phyloP scores from a whole-genome alignment of 2,888 invertebrate species.

The Morpho achilles region DNA sequence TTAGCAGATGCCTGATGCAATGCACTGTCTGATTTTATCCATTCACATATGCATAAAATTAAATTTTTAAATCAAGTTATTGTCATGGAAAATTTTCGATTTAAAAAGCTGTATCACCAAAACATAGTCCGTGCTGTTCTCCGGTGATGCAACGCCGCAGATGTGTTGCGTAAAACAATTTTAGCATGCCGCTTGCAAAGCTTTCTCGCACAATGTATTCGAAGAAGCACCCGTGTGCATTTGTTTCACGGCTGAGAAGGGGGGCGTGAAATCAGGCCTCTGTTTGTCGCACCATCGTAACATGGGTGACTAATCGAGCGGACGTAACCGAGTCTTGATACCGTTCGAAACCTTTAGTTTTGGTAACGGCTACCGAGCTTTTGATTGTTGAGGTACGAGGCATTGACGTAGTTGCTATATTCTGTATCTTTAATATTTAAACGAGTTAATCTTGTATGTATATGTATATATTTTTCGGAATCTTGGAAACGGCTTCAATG shows the following conservation, averaged over 20 bases:
- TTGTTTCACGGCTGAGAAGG: constrained; percentile 39
- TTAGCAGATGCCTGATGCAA: too few species aligned
- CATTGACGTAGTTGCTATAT: too few species aligned
- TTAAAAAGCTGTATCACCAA: not conserved
- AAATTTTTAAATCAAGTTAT: not conserved
- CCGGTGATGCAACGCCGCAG: constrained; percentile 53
- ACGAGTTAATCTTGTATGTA: too few species aligned
- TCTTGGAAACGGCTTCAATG: too few species aligned
- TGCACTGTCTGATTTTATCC: too few species aligned
- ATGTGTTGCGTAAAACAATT: constrained; percentile 63
- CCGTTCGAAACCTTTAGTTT: constrained; percentile 38
- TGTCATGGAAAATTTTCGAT: not conserved
- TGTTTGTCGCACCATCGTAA: constrained; percentile 46
- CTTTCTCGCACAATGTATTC: constrained; percentile 62
- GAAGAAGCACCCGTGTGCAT: constrained; percentile 58
- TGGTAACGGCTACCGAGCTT: constrained; percentile 23
- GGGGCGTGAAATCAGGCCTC: constrained; percentile 62
- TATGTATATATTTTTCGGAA: too few species aligned
- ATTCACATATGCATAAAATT: too few species aligned
- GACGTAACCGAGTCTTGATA: constrained; percentile 58
- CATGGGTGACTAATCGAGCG: constrained; percentile 50
- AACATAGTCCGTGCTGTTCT: constrained; percentile 19
- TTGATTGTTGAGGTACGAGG: constrained; percentile 8
- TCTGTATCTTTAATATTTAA: too few species aligned
- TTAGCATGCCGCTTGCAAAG: constrained; percentile 69